Conservation (phyloP, 1,140 invertebrate genomes). For the Globodera rostochiensis region DNA sequence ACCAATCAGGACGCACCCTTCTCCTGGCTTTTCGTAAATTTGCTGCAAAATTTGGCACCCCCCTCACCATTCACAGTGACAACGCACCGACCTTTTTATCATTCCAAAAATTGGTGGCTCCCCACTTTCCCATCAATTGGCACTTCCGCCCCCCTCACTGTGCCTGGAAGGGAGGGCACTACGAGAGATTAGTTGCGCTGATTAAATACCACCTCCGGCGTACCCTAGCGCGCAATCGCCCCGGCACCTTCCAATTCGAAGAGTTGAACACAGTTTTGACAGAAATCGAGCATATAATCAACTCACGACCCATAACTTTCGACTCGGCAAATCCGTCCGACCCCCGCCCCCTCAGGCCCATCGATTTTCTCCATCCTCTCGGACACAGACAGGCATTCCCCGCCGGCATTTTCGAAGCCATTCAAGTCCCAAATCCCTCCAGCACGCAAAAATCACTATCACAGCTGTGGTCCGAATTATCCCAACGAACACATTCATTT, state of each 20-base stretch:
- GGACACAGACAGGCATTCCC: no score
- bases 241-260: background rate
- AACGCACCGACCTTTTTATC: conserved; percentile 8
- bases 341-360: background rate
- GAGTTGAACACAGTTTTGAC: background rate
- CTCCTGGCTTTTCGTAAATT: background rate
- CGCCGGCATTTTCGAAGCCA: background rate
- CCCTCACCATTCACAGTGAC: background rate
- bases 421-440: background rate
- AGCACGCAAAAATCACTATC: background rate
- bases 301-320: background rate
- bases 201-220: conserved; percentile 4
- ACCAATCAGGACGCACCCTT: background rate
- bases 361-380: background rate
- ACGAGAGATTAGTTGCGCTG: conserved; percentile 1
- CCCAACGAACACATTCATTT: background rate
- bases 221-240: background rate
- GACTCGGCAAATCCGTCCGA: conserved; percentile 1
- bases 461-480: background rate
- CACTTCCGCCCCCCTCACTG: background rate
- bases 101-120: background rate
- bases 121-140: background rate
- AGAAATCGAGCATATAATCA: background rate
- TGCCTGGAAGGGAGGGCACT: conserved; percentile 8
- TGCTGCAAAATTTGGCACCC: background rate